Conservation (phyloP, 2,888 invertebrate genomes). For the Nephrotoma appendiculata region DNA sequence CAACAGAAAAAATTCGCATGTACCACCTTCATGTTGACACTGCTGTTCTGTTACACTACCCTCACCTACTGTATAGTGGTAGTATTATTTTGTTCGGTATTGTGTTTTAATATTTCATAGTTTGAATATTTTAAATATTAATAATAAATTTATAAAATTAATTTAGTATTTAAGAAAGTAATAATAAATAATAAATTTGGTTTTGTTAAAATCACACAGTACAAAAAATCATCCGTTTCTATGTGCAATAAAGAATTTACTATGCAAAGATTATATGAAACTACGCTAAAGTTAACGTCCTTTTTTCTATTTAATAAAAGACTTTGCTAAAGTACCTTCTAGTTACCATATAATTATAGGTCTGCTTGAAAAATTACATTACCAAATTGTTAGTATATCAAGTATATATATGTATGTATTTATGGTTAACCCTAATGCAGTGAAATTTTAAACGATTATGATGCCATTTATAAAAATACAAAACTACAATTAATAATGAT, state of each 20-base stretch:
- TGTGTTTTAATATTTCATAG: not conserved
- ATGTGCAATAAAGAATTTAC: not conserved
- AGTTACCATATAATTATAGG: not conserved
- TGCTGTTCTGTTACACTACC: conserved; percentile 27
- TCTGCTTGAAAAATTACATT: not conserved
- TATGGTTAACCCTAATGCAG: not conserved
- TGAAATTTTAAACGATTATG: not conserved
- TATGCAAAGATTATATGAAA: not conserved
- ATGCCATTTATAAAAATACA: not conserved
- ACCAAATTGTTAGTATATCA: not conserved
- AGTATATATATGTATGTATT: not conserved
- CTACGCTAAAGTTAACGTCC: not conserved
- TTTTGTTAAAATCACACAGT: not conserved
- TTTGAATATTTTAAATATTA: not conserved
- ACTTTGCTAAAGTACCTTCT: not conserved
- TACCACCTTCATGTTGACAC: conserved; percentile 45
- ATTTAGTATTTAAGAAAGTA: not conserved
- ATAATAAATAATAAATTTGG: not conserved
- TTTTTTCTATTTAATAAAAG: not conserved
- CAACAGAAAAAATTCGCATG: conserved; percentile 81
- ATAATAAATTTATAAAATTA: not conserved
- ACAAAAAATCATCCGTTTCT: not conserved
- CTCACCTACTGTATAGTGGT: conserved; percentile 5
- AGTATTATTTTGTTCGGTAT: not conserved
- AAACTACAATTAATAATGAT: not conserved